Conservation (phyloP, 1,140 invertebrate genomes). For the Aphidius gifuensis region DNA sequence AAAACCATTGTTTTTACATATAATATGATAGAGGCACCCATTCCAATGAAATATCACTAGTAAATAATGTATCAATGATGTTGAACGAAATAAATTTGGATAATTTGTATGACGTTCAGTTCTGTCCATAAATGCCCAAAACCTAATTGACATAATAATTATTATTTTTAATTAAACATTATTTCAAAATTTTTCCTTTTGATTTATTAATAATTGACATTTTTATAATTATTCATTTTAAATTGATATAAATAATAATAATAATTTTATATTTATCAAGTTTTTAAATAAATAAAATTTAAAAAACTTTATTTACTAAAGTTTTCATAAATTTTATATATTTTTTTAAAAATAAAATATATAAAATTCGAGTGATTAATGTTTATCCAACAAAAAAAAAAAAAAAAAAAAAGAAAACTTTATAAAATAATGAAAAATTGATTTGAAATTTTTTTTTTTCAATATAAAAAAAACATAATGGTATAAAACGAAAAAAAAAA, state of each 20-base stretch:
- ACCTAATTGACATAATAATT: constrained; percentile 49
- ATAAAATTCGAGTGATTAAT: too few relatives aligned
- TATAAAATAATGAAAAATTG: too few relatives aligned
- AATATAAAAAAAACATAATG: too few relatives aligned
- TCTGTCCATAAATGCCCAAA: constrained; percentile 97
- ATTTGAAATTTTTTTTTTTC: too few relatives aligned
- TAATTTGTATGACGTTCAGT: constrained; percentile 98
- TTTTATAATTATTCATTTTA: neutral
- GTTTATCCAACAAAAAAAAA: too few relatives aligned
- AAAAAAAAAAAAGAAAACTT: too few relatives aligned
- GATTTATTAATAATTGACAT: neutral
- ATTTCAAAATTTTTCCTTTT: neutral
- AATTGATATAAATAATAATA: neutral
- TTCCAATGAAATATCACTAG: constrained; percentile 99
- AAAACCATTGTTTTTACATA: constrained; percentile 91
- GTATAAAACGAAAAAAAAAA: too few relatives aligned
- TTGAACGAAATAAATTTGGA: constrained; percentile 94
- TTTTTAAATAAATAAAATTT: neutral
- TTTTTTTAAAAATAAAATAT: too few relatives aligned
- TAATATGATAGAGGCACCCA: constrained; percentile 94
- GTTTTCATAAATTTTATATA: too few relatives aligned
- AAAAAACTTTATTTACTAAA: too few relatives aligned
- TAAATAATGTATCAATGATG: constrained; percentile 92
- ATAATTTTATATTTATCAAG: neutral
- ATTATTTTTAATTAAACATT: constrained; percentile 21